Base-by-base conservation (phyloP, 64 coral and sea anemone species). In the Montipora capricornis region DNA sequence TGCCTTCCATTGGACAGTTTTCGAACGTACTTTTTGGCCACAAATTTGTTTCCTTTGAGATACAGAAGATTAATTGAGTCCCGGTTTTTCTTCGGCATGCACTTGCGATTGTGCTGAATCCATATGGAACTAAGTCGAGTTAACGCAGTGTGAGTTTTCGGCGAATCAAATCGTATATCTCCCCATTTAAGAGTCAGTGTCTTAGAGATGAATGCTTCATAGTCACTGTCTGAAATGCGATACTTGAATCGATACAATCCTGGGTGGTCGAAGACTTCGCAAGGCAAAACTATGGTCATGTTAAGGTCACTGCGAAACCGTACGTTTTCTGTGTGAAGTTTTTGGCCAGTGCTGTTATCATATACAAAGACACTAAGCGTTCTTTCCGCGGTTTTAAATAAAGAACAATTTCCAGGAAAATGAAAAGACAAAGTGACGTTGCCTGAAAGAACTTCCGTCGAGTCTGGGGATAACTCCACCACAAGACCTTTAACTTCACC, bases 1-100 rank as follows among this genome's bases (percentile, higher is more conserved):
- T 97, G 93, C 78, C 66, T 94, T 26, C 95, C 92, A 70, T 85
- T 95, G 13, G 88, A 64, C 60, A 97, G 75, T 81, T 97, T 97
- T 16, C 96, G 92, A 69, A 97, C 84, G 44, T 89, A 77, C 52
- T 93, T 94, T 50, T 83, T 90, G 5, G 93, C 94, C 47, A 97
- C 91, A 7, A 89, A 82, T n/a, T 95, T 71, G 5, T 84, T 55
- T 44, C 75, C 93, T 68, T 66, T 88, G 51, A 76, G 44, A 44
- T 94, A 97, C 71, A 84, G 95, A 5, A 97, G 79, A 75, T 92
- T 92, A 14, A 97, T 26, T 86, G 81, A 70, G 24, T 97, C 96
- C 45, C 96, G 83, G 24, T 88, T 84, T 47, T 71, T 77, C 66
- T 81, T 88, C 4, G 96, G 93, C 57, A 94, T 68, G 74, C 96